Evolutionary conservation across 2,113 vertebrate genomes (phyloP).

Genomic region (Thunnus maccoyii): DNA sequence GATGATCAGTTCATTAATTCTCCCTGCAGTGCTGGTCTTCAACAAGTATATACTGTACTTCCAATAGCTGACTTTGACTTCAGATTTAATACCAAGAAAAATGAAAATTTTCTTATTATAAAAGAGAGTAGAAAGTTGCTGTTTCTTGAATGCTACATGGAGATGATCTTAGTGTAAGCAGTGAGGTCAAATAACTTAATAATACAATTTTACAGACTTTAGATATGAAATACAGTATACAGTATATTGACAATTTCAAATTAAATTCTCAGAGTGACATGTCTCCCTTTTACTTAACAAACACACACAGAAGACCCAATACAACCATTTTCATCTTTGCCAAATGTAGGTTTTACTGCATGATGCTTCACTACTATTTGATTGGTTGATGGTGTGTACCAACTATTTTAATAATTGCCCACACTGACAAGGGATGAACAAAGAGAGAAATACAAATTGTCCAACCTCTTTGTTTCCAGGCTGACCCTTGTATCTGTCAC

Average conservation of each 20-base stretch:
- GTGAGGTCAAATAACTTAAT: neutral
- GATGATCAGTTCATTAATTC: no score
- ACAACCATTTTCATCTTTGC: neutral
- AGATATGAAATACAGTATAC: no score
- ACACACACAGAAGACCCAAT: neutral
- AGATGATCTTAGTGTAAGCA: neutral
- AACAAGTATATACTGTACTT: no score
- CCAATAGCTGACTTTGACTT: neutral
- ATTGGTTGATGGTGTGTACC: neutral
- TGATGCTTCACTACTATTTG: neutral
- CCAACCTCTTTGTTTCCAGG: conserved; percentile 9
- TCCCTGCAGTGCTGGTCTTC: no score
- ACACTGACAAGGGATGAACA: neutral
- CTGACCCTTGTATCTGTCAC: conserved; percentile 3
- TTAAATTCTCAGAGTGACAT: no score
- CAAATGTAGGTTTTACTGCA: neutral
- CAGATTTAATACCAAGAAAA: neutral
- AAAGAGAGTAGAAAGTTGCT: neutral
- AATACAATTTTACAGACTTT: no score
- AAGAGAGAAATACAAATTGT: neutral
- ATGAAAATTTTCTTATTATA: neutral
- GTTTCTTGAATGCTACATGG: neutral
- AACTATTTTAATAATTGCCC: neutral
- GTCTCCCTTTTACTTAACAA: no score
- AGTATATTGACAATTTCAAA: no score